Evolutionary conservation across 2,888 invertebrate genomes (phyloP).

Genomic region (Cheilosia variabilis): DNA sequence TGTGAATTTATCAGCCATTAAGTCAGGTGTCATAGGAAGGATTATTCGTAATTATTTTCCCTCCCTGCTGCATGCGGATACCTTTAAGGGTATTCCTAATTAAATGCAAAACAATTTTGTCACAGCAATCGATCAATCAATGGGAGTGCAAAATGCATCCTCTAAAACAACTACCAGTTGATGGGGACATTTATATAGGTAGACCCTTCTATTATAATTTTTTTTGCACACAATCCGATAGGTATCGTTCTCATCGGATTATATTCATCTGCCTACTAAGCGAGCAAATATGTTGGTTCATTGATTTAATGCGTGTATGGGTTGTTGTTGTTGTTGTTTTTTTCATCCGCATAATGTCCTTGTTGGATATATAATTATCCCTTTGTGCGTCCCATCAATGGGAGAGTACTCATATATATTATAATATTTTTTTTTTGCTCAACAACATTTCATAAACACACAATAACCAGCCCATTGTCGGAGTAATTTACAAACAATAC

Average conservation of each 20-base stretch:
- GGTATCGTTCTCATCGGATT: constrained; percentile 40
- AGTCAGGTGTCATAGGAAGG: constrained; percentile 69
- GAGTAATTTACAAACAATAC: constrained; percentile 75
- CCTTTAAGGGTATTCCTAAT: constrained; percentile 28
- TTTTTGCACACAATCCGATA: constrained; percentile 17
- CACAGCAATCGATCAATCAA: constrained; percentile 71
- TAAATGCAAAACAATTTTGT: constrained; percentile 57
- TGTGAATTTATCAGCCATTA: constrained; percentile 71
- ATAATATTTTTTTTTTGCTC: constrained; percentile 38
- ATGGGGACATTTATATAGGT: constrained; percentile 3
- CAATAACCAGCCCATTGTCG: constrained; percentile 68
- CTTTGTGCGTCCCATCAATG: constrained; percentile 39
- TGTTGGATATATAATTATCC: constrained; percentile 54
- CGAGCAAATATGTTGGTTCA: constrained; percentile 12
- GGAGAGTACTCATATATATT: constrained; percentile 18
- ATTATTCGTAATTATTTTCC: constrained; percentile 48
- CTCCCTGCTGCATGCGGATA: background rate
- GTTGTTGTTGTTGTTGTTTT: background rate
- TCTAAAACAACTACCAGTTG: constrained; percentile 54
- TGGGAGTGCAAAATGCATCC: constrained; percentile 1
- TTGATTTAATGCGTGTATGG: background rate
- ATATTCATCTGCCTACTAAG: constrained; percentile 19
- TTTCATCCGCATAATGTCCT: constrained; percentile 26
- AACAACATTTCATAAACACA: constrained; percentile 67
- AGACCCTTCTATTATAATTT: background rate